phyloP scores from a whole-genome alignment of 2,113 vertebrate genomes.

The Calonectris borealis region DNA sequence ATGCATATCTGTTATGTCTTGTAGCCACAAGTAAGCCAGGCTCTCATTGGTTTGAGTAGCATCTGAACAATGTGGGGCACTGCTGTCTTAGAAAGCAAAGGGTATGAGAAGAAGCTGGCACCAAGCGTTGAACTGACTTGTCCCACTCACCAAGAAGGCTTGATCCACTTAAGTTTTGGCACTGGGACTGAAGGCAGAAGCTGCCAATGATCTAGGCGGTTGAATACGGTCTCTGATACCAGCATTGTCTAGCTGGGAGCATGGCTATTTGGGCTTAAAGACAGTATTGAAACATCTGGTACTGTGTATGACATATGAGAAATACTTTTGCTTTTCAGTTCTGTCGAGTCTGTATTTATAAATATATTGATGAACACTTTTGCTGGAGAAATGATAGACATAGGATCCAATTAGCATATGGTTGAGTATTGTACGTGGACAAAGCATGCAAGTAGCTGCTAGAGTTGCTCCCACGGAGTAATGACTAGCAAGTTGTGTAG shows the following conservation, averaged over 20 bases:
- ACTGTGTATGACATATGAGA: not conserved
- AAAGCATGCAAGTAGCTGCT: not conserved
- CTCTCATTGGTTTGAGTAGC: not conserved
- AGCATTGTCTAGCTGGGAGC: rapidly evolving
- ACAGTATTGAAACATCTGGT: not conserved
- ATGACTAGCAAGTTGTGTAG: not conserved
- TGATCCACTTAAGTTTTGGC: not conserved
- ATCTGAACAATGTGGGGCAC: not conserved
- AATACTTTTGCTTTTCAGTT: not conserved
- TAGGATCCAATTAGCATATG: not conserved
- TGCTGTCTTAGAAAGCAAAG: not conserved
- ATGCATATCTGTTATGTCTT: not conserved
- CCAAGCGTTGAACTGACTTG: not conserved
- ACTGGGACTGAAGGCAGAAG: not conserved
- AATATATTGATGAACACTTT: not conserved
- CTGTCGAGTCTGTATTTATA: not conserved
- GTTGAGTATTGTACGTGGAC: not conserved
- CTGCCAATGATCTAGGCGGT: not conserved
- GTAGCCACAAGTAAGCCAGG: not conserved
- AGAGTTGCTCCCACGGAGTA: not conserved
- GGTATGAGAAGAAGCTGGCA: not conserved
- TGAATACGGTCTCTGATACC: not conserved
- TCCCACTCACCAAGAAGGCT: not conserved
- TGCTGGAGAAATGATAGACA: not conserved
- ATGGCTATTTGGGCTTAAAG: not conserved